These are phyloP conservation scores for Helicolenus hilgendorfi DNA, from an alignment of 2,797 vertebrate species.

Conservation along the genomic window DNA sequence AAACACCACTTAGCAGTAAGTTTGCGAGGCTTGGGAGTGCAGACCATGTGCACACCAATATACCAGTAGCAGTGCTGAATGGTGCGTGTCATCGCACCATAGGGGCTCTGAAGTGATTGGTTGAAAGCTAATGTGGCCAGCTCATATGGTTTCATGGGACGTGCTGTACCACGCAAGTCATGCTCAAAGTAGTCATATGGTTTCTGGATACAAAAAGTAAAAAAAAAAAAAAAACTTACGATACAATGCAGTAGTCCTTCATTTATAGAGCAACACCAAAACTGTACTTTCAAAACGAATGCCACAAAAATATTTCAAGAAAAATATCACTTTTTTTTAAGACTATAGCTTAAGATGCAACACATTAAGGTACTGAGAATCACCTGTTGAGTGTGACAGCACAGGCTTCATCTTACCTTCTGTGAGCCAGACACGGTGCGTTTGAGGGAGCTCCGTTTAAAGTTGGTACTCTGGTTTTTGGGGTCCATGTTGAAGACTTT, in stretches of 20 bases:
- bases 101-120: slow-evolving; percentile 32
- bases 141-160: slow-evolving; percentile 24
- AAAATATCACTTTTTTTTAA: not conserved
- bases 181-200: not conserved
- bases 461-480: slow-evolving; percentile 89
- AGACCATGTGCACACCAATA: slow-evolving; percentile 28
- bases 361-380: not conserved
- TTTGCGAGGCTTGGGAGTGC: slow-evolving; percentile 28
- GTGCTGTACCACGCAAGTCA: not conserved
- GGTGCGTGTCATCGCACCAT: not conserved
- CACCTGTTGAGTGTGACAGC: slow-evolving; percentile 50
- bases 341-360: not conserved
- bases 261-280: not conserved
- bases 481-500: slow-evolving; percentile 82
- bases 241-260: not conserved
- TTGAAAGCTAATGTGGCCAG: not conserved
- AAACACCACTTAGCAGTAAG: slow-evolving; percentile 65
- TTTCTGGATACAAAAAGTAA: not conserved
- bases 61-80: not conserved
- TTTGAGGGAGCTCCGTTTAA: slow-evolving; percentile 94
- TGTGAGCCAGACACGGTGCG: slow-evolving; percentile 95
- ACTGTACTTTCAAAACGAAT: not conserved
- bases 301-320: not conserved
- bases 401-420: slow-evolving; percentile 91
- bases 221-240: not conserved